Conservation (phyloP, 2,888 invertebrate genomes). For the Andrena bicolor region DNA sequence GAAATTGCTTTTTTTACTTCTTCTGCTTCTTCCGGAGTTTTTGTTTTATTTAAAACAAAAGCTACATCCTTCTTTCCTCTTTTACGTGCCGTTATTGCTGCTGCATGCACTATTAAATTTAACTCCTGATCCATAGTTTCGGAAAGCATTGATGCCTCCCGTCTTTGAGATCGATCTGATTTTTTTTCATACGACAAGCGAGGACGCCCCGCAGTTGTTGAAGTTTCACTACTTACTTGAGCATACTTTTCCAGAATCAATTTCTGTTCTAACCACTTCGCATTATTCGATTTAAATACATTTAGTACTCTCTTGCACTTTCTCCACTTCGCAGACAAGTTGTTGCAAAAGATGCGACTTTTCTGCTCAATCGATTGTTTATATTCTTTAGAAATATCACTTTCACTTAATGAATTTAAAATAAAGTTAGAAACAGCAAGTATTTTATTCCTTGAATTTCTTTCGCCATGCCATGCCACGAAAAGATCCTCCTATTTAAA, state of each 20-base stretch:
- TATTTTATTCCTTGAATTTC: not conserved
- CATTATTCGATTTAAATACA: not conserved
- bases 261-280: not conserved
- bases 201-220: not conserved
- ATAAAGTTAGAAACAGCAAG: not conserved
- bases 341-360: not conserved
- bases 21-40: not conserved
- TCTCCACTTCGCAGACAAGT: not conserved
- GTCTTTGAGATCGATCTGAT: not conserved
- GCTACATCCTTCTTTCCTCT: not conserved
- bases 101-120: constrained; percentile 9
- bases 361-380: not conserved
- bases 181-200: not conserved
- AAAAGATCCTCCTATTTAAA: constrained; percentile 7
- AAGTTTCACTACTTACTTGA: not conserved
- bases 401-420: not conserved
- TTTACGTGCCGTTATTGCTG: not conserved
- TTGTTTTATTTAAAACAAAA: not conserved
- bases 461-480: not conserved
- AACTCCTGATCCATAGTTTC: constrained; percentile 5
- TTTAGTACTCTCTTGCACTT: not conserved
- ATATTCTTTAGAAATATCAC: constrained; percentile 9
- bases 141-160: constrained; percentile 8
- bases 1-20: constrained; percentile 5
- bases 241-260: not conserved